Base-by-base conservation (phyloP, 2,888 invertebrate species). In the Acronicta psi region DNA sequence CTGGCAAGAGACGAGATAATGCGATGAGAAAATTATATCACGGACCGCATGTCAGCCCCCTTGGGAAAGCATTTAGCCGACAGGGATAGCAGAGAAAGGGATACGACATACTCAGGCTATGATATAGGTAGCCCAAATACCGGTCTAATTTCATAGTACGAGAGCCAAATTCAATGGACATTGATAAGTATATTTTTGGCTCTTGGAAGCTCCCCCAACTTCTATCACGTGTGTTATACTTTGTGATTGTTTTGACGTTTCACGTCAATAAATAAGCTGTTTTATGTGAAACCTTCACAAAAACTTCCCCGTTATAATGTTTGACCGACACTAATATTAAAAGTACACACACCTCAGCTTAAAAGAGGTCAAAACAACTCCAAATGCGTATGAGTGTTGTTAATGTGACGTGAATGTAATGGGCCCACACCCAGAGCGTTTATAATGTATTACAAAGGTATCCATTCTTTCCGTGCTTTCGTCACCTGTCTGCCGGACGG, bases 401-500 rank as follows among this genome's bases (percentile, higher is more conserved):
- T n/a, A 57, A 18, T 60, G 49, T 23, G 54, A 57, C 40, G 34
- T 44, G 58, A 52, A 58, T 62, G 20, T 45, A 54, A 63, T 63
- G 47, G 38, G 65, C 29, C 59, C 59, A 63, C 56, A 64, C 63
- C 58, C 44, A 45, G 29, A 58, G 41, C 49, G 38, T 47, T 47
- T 59, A 56, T 44, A 61, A 64, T 57, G 44, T 61, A 44, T 51
- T 49, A 58, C 53, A 60, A 53, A 60, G 54, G 64, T 64, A 42
- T 51, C 56, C 63, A 59, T 79, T 69, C 71, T 72, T 74, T 61
- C 51, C 57, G 67, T 65, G 57, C 69, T 81, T 81, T 81, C 75
- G 79, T 84, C 82, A 87, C 85, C 85, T 85, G 84, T 64, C 75
- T 57, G 73, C 54, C 79, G 80, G 58, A 51, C 58, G 67, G 52